Conservation (phyloP, 1,140 invertebrate genomes). For the Battus philenor region DNA sequence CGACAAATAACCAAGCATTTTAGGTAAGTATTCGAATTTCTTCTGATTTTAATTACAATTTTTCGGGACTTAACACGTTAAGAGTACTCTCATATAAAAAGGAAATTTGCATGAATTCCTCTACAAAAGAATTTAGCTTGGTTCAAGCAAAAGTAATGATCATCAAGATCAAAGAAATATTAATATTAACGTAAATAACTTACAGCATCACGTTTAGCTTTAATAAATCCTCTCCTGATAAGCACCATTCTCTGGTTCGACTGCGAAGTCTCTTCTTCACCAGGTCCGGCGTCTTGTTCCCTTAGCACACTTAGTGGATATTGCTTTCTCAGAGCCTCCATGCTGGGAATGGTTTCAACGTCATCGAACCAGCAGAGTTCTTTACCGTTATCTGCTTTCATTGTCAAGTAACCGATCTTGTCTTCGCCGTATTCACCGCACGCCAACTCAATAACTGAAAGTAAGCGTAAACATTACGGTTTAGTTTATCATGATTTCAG, state of each 20-base stretch:
- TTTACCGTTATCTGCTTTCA: slow-evolving; percentile 84
- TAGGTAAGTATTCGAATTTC: background rate
- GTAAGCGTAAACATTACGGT: no score
- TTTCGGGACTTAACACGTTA: background rate
- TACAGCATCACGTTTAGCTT: slow-evolving; percentile 83
- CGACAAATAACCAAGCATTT: no score
- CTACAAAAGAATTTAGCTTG: no score
- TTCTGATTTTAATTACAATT: background rate
- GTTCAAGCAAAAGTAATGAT: no score
- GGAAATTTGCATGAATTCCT: slow-evolving; percentile 1
- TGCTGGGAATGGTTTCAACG: slow-evolving; percentile 67
- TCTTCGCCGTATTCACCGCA: slow-evolving; percentile 92
- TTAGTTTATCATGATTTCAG: no score
- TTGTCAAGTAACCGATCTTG: slow-evolving; percentile 83
- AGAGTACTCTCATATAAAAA: background rate
- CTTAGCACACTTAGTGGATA: slow-evolving; percentile 67
- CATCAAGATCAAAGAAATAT: no score
- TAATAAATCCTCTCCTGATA: slow-evolving; percentile 81
- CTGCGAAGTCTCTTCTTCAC: slow-evolving; percentile 82
- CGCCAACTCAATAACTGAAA: slow-evolving; percentile 89
- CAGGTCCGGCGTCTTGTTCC: slow-evolving; percentile 48
- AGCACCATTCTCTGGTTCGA: slow-evolving; percentile 84
- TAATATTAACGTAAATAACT: slow-evolving; percentile 37
- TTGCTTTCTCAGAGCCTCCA: slow-evolving; percentile 76
- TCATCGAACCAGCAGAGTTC: slow-evolving; percentile 82